Percentiles rank a stretch among this genome's conserved stretches.
phyloP scores from a whole-genome alignment of 37 sponge, comb jelly and placozoan genomes.

The Diacarnus erythraeanus region DNA sequence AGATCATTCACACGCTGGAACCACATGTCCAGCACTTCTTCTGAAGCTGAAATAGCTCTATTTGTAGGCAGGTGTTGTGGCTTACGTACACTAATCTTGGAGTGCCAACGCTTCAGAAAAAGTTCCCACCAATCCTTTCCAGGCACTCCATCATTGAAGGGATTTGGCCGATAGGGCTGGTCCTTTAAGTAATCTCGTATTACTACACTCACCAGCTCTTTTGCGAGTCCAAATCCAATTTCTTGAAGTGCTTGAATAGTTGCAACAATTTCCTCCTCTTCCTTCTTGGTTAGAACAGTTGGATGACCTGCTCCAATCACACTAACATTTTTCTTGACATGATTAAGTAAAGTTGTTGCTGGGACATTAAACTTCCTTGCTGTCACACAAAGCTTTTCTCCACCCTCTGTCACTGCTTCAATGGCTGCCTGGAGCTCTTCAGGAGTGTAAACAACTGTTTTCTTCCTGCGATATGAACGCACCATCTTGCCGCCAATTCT shows the following conservation, averaged over 20 bases:
- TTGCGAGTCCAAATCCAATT: conserved; percentile 53
- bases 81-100: conserved; percentile 18
- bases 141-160: conserved; percentile 31
- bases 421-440: conserved; percentile 13
- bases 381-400: conserved; percentile 8
- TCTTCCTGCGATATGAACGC: background rate
- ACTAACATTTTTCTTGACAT: background rate
- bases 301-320: conserved; percentile 32
- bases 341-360: conserved; percentile 27
- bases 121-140: conserved; percentile 48
- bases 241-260: conserved; percentile 46
- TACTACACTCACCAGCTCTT: conserved; percentile 39
- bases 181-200: conserved; percentile 45
- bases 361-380: conserved; percentile 42
- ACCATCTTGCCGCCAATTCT: background rate
- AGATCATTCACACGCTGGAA: conserved; percentile 12
- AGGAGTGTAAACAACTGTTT: background rate
- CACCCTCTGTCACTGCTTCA: background rate
- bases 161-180: conserved; percentile 20
- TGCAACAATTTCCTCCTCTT: conserved; percentile 55
- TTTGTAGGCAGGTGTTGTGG: conserved; percentile 27
- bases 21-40: conserved; percentile 19
- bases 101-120: conserved; percentile 44
- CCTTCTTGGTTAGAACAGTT: conserved; percentile 26
- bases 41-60: conserved; percentile 19